phyloP scores from a whole-genome alignment of 2,888 invertebrate species.

The Phytoseiulus persimilis region DNA sequence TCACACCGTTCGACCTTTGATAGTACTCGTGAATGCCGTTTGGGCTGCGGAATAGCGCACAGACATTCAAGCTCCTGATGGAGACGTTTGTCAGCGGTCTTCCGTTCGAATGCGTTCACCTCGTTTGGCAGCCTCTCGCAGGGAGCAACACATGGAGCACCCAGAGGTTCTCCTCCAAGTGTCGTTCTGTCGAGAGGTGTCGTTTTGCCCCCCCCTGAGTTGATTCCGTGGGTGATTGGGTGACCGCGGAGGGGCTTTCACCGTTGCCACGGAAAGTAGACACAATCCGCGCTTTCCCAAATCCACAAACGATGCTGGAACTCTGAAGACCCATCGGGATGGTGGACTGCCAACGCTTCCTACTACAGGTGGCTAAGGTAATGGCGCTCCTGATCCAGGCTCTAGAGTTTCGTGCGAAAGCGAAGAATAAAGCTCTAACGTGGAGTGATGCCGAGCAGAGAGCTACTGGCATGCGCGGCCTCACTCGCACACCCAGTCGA shows the following conservation, averaged over 20 bases:
- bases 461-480: not conserved
- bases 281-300: too few species aligned
- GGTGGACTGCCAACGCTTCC: slow-evolving; percentile 43
- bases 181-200: slow-evolving; percentile 43
- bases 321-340: slow-evolving; percentile 43
- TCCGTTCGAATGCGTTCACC: slow-evolving; percentile 46
- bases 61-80: slow-evolving; percentile 51
- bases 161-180: slow-evolving; percentile 41
- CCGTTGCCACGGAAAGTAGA: too few species aligned
- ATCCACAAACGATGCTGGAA: too few species aligned
- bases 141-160: slow-evolving; percentile 41
- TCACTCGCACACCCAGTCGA: not conserved
- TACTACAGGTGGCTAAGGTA: slow-evolving; percentile 40
- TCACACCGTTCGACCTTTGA: slow-evolving; percentile 49
- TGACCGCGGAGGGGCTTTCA: too few species aligned
- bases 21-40: slow-evolving; percentile 49
- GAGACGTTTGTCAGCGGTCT: slow-evolving; percentile 48
- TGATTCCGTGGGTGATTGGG: slow-evolving; percentile 43
- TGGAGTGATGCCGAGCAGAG: slow-evolving; percentile 36
- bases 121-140: slow-evolving; percentile 45
- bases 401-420: not conserved
- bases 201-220: slow-evolving; percentile 41
- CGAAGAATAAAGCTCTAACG: not conserved
- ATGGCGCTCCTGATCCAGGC: slow-evolving; percentile 35
- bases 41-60: slow-evolving; percentile 50